Conservation (phyloP, 1,140 invertebrate genomes). For the Bilobella aurantiaca region DNA sequence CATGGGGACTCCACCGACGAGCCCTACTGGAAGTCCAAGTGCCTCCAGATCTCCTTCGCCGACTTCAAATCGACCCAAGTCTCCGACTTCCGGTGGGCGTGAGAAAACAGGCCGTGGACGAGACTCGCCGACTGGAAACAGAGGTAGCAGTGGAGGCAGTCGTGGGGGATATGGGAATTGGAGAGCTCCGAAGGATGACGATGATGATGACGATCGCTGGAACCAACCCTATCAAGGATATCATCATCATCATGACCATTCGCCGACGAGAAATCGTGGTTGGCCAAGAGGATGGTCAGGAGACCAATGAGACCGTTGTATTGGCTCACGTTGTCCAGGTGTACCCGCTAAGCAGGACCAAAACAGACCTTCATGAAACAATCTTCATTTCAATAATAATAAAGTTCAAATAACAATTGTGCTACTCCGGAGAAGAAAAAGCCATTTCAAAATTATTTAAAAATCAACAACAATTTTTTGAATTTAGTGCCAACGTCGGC, state of each 20-base stretch:
- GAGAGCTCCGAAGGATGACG: neutral
- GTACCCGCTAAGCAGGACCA: neutral
- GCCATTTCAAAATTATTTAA: too few species aligned
- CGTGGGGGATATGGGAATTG: neutral
- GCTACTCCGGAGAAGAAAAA: too few species aligned
- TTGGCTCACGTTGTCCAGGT: neutral
- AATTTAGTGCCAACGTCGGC: too few species aligned
- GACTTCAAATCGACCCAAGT: neutral
- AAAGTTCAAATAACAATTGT: neutral
- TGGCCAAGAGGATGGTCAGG: neutral
- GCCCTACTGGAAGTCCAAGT: neutral
- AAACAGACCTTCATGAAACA: neutral
- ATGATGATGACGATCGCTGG: neutral
- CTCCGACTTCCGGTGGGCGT: neutral
- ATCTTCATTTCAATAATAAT: neutral
- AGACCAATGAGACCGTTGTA: neutral
- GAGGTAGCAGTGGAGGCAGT: neutral
- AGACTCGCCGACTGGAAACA: neutral
- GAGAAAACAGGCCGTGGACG: neutral
- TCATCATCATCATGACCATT: neutral
- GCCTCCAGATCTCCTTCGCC: neutral
- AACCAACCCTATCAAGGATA: neutral
- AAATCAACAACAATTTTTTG: too few species aligned
- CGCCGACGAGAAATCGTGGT: neutral
- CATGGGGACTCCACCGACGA: neutral